Evolutionary conservation across 2,113 vertebrate genomes (phyloP).

Genomic region (Eidolon helvum): DNA sequence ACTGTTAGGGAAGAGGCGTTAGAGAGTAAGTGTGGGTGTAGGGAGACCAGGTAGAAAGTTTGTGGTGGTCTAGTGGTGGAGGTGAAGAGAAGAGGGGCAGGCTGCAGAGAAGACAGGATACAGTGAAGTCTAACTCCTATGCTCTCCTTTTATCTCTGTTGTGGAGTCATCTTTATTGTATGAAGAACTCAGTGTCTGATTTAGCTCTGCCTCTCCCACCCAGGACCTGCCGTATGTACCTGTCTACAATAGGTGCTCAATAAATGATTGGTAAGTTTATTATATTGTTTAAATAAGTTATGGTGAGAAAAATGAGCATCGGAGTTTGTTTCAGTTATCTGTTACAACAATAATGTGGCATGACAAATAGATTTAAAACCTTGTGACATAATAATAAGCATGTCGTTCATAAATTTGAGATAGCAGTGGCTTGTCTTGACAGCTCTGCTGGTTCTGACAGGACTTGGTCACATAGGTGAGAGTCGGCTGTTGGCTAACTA

Average conservation of each 20-base stretch:
- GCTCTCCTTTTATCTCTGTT: background rate
- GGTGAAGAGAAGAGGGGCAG: background rate
- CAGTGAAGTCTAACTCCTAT: rapidly evolving
- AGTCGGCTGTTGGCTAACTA: background rate
- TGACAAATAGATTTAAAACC: background rate
- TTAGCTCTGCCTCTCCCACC: background rate
- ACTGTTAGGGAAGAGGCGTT: background rate
- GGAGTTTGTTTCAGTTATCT: background rate
- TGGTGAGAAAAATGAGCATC: background rate
- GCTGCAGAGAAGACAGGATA: background rate
- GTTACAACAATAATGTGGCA: background rate
- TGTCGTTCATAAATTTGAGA: background rate
- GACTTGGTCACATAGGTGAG: background rate
- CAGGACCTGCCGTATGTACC: background rate
- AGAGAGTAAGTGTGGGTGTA: background rate
- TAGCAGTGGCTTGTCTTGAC: background rate
- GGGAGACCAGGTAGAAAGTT: background rate
- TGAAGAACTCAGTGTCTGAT: background rate
- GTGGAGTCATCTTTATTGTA: background rate
- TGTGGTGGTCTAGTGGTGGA: background rate
- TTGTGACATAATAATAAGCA: background rate
- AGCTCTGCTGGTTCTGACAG: background rate
- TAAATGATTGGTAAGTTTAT: background rate
- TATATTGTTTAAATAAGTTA: background rate
- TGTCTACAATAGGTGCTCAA: background rate